Base-by-base conservation (phyloP, 2,888 invertebrate species). In the Drosophila mayaguana region DNA sequence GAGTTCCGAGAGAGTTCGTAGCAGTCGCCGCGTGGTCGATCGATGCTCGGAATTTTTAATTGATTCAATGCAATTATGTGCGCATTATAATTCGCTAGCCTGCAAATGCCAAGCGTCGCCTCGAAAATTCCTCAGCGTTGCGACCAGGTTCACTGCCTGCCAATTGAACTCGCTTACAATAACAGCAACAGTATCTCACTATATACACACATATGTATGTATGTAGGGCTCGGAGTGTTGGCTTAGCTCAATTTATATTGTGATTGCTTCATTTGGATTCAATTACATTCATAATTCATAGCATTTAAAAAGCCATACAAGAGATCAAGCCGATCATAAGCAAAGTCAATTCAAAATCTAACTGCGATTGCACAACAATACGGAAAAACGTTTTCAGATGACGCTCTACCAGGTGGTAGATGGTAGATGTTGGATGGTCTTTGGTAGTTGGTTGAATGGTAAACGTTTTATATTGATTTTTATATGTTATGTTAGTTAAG, bases 11-110 rank as follows among this genome's bases (percentile, higher is more conserved):
- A 46, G 63, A 64, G 75, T 34, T 50, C 50, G 50, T 38, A n/a
- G 46, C 28, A 25, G 46, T 46, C 22, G 46, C 25, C 8, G 25
- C 25, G 4, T 45, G 22, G 43, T 18, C 28, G 78, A 71, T 75
- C 74, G 87, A 81, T 83, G 81, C 55, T 72, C 81, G 83, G 82
- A 83, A 90, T 90, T 80, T 75, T 43, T 79, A 80, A 80, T 84
- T 85, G 85, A 75, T 63, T 63, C 68, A 53, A 20, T 46, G 68
- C 77, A 87, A 87, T 90, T 90, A 90, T 90, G 89, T 79, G 82
- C 72, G 76, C 78, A 86, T 84, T 88, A 87, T 77, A 80, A 77
- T 80, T 34, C 50, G 77, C 54, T 57, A 79, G 34, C 79, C 72
- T 82, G 48, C 79, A 80, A 76, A 63, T 71, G 83, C 60, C 69